Percentiles rank a stretch among this genome's conserved stretches.
phyloP scores from a whole-genome alignment of 2,113 vertebrate species.

The Triplophysa tibetana region DNA sequence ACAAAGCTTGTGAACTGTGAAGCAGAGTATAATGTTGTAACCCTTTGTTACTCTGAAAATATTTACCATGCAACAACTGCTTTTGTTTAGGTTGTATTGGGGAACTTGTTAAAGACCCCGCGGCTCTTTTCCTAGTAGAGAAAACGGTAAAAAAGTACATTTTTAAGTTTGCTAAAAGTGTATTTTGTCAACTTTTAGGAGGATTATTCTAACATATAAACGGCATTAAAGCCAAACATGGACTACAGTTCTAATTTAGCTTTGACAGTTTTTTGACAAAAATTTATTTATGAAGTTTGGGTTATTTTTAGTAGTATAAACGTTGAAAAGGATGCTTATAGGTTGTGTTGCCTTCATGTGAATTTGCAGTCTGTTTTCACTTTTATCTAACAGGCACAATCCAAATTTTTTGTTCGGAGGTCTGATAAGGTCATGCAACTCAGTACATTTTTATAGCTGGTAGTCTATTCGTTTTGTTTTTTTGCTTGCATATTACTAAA shows the following conservation, averaged over 20 bases:
- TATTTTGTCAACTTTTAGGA: no score
- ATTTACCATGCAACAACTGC: slow-evolving; percentile 24
- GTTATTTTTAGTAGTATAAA: not conserved
- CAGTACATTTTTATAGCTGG: not conserved
- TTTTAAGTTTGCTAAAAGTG: no score
- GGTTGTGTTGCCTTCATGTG: not conserved
- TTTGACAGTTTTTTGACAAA: no score
- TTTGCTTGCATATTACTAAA: slow-evolving; percentile 1
- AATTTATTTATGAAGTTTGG: no score
- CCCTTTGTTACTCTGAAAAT: slow-evolving; percentile 7
- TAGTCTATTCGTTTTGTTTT: not conserved
- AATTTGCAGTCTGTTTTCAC: not conserved
- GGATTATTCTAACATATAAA: no score
- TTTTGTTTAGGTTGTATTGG: slow-evolving; percentile 14
- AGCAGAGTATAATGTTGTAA: slow-evolving; percentile 52
- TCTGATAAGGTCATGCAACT: not conserved
- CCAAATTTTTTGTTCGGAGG: not conserved
- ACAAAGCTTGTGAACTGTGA: slow-evolving; percentile 65
- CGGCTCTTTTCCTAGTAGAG: no score
- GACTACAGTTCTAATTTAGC: no score
- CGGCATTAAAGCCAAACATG: no score
- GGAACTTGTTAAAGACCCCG: slow-evolving; percentile 7
- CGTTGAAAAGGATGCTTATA: not conserved
- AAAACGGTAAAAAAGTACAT: no score
- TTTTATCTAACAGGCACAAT: not conserved